Percentiles rank a stretch among this genome's conserved stretches.
phyloP scores from a whole-genome alignment of 2,113 vertebrate genomes.

The Gavialis gangeticus region DNA sequence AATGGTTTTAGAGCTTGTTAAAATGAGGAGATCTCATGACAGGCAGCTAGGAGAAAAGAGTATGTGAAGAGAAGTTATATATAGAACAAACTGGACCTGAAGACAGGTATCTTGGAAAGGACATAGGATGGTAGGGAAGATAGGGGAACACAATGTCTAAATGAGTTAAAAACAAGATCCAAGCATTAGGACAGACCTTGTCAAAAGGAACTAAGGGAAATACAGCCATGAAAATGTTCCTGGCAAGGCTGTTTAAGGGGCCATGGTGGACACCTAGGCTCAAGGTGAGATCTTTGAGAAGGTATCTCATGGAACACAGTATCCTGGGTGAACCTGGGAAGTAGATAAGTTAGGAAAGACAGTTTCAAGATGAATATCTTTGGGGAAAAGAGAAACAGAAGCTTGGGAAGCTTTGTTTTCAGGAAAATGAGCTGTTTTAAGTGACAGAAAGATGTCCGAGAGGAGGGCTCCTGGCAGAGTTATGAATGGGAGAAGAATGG shows the following conservation, averaged over 20 bases:
- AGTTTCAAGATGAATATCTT: not conserved
- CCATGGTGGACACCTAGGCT: not conserved
- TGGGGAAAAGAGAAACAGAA: not conserved
- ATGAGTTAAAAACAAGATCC: not conserved
- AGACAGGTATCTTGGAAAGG: not conserved
- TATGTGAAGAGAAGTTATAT: not conserved
- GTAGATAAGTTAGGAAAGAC: not conserved
- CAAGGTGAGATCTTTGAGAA: not conserved
- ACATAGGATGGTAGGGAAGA: not conserved
- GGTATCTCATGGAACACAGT: not conserved
- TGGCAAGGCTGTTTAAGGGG: not conserved
- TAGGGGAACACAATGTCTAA: not conserved
- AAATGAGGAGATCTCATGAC: not conserved
- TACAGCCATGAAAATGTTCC: not conserved
- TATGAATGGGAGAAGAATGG: not conserved
- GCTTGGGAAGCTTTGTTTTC: rapidly evolving
- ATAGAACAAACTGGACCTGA: not conserved
- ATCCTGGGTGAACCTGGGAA: not conserved
- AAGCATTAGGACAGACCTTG: not conserved
- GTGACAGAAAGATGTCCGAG: not conserved
- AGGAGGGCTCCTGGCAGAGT: not conserved
- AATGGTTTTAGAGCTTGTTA: not conserved
- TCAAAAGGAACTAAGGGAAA: not conserved
- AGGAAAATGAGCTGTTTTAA: not conserved
- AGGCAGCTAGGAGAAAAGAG: not conserved